These are phyloP conservation scores for Habroteleia sp. DNA, from an alignment of 2,888 invertebrate species.

Conservation along the genomic window DNA sequence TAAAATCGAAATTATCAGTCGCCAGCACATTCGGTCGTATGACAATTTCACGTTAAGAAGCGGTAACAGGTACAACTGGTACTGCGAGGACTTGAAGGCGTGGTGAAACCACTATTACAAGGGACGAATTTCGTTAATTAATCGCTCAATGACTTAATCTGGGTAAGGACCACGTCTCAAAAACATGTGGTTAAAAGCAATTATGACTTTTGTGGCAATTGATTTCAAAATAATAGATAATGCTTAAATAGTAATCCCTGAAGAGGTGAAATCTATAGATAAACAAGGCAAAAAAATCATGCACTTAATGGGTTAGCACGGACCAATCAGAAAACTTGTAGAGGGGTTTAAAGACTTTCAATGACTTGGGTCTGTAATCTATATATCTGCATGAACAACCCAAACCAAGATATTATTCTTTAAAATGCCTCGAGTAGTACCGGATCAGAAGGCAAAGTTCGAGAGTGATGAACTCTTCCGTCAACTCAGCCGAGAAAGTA, in stretches of 20 bases:
- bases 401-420: conserved; percentile 93
- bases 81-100: conserved; percentile 62
- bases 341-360: conserved; percentile 95
- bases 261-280: too few species aligned
- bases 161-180: conserved; percentile 72
- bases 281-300: too few species aligned
- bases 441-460: conserved; percentile 97
- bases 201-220: too few species aligned
- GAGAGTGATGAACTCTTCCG: conserved; percentile 98
- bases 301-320: too few species aligned
- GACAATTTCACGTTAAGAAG: too few species aligned
- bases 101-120: conserved; percentile 48
- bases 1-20: conserved; percentile 13
- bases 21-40: neutral
- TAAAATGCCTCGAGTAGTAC: conserved; percentile 98
- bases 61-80: too few species aligned
- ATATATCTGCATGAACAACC: conserved; percentile 96
- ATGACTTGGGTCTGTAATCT: conserved; percentile 94
- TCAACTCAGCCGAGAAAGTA: conserved; percentile 95
- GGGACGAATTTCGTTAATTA: neutral
- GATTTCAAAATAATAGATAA: too few species aligned
- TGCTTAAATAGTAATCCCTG: too few species aligned
- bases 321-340: conserved; percentile 83
- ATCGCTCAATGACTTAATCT: conserved; percentile 69
- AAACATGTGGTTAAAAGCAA: too few species aligned